Evolutionary conservation across 2,888 invertebrate genomes (phyloP), one percentile per base, ranked within the genome.

Genomic region (Sminthurides aquaticus): DNA sequence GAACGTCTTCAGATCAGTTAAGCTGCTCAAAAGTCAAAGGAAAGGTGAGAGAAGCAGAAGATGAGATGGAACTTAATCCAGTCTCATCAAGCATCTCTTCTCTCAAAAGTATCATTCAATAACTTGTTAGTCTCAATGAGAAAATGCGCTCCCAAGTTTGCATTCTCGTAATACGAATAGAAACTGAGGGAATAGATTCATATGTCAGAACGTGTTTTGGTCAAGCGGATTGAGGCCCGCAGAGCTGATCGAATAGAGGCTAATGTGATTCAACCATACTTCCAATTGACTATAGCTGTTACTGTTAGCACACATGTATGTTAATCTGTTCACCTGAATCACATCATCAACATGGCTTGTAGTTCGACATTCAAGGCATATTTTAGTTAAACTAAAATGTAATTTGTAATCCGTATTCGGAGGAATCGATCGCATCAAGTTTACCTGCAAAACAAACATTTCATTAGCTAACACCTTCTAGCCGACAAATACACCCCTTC

Each of bases 301-400:
- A n/a, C n/a, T n/a, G n/a, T n/a, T n/a, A n/a, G n/a, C n/a, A n/a
- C n/a, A n/a, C n/a, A n/a, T n/a, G n/a, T n/a, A n/a, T n/a, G n/a
- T n/a, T n/a, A n/a, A n/a, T n/a, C n/a, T n/a, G n/a, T 29, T 29
- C 66, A 72, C 72, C 65, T 72, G 68, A 28, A 68, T 66, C 8
- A 73, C 68, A 26, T 65, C 56, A 43, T 73, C 73, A 3, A 69
- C 69, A 62, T 73, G 71, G 49, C 64, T 68, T 3, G 73, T 73
- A 2, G 73, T 73, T 25, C 73, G 63, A 62, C 73, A 73, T 25
- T 71, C 69, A 28, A 73, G 67, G 43, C 73, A 73, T 15, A 73
- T 71, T 64, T 73, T 73, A 2, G 73, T 73, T 22, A 71, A 67
- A 59, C 70, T 65, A 27, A 64, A 67, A 34, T 64, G 59, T 22